phyloP scores from a whole-genome alignment of 2,797 vertebrate genomes.

The Karalla daura region DNA sequence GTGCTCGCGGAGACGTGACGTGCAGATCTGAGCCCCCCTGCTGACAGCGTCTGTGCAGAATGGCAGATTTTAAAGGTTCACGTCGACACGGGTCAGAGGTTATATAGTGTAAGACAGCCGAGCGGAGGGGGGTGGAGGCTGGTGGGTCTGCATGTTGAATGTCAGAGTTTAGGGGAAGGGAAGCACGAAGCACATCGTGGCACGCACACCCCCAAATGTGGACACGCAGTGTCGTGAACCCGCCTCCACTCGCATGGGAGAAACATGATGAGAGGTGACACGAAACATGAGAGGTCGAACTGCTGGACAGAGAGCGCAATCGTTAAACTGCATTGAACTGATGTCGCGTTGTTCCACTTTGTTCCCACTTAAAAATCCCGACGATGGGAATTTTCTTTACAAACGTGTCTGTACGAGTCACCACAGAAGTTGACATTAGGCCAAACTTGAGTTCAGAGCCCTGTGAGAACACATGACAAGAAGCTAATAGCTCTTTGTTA shows the following conservation, averaged over 20 bases:
- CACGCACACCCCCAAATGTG: conserved; percentile 1
- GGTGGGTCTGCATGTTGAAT: conserved; percentile 50
- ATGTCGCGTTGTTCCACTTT: not conserved
- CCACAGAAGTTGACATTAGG: no score
- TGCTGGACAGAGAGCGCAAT: not conserved
- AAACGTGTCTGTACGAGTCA: no score
- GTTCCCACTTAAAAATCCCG: conserved; percentile 5
- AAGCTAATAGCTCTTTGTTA: no score
- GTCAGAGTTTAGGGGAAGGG: conserved; percentile 30
- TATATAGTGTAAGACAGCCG: conserved; percentile 40
- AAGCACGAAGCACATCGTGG: conserved; percentile 1
- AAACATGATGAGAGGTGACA: conserved; percentile 23
- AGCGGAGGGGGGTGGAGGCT: conserved; percentile 15
- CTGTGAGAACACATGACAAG: no score
- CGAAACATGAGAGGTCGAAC: conserved; percentile 1
- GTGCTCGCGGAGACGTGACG: not conserved
- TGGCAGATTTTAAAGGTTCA: conserved; percentile 55
- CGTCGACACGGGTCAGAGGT: conserved; percentile 58
- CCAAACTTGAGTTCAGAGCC: no score
- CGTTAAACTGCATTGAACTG: not conserved
- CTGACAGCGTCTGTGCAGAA: conserved; percentile 48
- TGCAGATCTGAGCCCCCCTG: conserved; percentile 1
- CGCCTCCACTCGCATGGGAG: not conserved
- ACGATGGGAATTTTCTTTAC: no score
- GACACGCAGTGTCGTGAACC: conserved; percentile 1